Percentiles rank a stretch among this genome's conserved stretches.
These are phyloP conservation scores for Protomyctophum bolini DNA, from an alignment of 2,113 vertebrate genomes.

Conservation along the genomic window DNA sequence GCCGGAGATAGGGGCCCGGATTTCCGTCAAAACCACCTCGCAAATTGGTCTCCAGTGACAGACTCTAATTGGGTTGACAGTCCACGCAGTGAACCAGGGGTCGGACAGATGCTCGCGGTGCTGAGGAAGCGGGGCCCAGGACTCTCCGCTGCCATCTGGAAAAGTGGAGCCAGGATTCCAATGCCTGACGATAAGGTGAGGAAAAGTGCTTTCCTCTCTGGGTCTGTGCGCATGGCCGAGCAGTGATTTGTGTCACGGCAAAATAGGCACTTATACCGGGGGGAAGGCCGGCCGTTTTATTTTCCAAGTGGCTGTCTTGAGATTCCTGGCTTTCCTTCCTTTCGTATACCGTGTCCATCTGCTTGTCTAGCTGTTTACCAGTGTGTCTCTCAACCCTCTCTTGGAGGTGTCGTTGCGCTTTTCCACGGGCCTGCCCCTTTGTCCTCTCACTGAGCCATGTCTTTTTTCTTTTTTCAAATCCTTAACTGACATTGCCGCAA, in stretches of 20 bases:
- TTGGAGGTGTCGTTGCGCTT: constrained; percentile 34
- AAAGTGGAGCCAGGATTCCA: constrained; percentile 70
- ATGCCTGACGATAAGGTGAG: constrained; percentile 75
- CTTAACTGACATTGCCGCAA: not conserved
- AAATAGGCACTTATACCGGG: constrained; percentile 38
- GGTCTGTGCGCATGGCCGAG: constrained; percentile 42
- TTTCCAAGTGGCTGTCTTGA: constrained; percentile 54
- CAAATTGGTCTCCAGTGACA: constrained; percentile 63
- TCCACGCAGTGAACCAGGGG: constrained; percentile 27
- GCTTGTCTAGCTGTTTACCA: constrained; percentile 20
- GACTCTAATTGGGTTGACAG: constrained; percentile 63
- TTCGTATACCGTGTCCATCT: constrained; percentile 26
- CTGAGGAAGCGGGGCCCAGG: constrained; percentile 59
- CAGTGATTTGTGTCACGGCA: constrained; percentile 73
- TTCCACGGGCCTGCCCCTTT: constrained; percentile 36
- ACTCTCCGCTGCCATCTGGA: constrained; percentile 79
- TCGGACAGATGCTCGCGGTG: constrained; percentile 69
- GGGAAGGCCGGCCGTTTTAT: constrained; percentile 35
- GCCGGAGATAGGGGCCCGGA: constrained; percentile 21
- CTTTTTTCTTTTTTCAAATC: not conserved
- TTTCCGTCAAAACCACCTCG: constrained; percentile 56
- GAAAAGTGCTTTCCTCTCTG: constrained; percentile 79
- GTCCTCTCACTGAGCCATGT: constrained; percentile 9
- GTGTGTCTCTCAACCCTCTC: constrained; percentile 2
- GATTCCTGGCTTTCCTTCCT: constrained; percentile 48